phyloP scores from a whole-genome alignment of 2,888 invertebrate genomes.

The Druceiella hillmani region DNA sequence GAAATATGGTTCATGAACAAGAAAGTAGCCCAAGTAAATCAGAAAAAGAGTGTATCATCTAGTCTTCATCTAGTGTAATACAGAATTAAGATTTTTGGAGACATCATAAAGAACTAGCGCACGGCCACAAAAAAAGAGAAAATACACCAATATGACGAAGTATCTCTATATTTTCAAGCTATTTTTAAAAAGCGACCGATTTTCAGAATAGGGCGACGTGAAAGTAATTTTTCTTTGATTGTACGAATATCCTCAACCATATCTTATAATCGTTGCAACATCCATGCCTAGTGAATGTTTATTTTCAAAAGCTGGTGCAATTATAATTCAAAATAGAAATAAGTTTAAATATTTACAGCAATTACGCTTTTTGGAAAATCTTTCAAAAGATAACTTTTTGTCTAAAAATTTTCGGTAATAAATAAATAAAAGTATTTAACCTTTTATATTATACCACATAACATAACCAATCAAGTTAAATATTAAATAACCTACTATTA shows the following conservation, averaged over 20 bases:
- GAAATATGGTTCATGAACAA: too few species aligned
- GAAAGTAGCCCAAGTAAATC: slow-evolving; percentile 23
- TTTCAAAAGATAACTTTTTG: too few species aligned
- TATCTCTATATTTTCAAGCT: slow-evolving; percentile 25
- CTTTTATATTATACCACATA: too few species aligned
- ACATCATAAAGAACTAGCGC: slow-evolving; percentile 27
- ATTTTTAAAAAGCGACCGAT: slow-evolving; percentile 25
- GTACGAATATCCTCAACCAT: slow-evolving; percentile 26
- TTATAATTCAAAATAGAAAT: slow-evolving; percentile 28
- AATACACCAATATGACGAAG: slow-evolving; percentile 26
- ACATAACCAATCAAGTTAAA: too few species aligned
- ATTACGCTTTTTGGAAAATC: too few species aligned
- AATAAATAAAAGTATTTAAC: too few species aligned
- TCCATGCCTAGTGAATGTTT: slow-evolving; percentile 29
- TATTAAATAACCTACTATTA: too few species aligned
- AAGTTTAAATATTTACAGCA: too few species aligned
- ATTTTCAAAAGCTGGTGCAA: slow-evolving; percentile 29
- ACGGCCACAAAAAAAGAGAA: slow-evolving; percentile 19
- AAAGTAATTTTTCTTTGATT: slow-evolving; percentile 26
- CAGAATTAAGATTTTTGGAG: slow-evolving; percentile 26
- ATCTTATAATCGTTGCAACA: slow-evolving; percentile 28
- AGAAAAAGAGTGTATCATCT: slow-evolving; percentile 26
- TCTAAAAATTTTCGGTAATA: too few species aligned
- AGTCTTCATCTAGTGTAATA: slow-evolving; percentile 14
- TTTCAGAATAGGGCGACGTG: slow-evolving; percentile 27